Evolutionary conservation across 2,797 vertebrate species (phyloP).

Genomic region (Danio kyathit): DNA sequence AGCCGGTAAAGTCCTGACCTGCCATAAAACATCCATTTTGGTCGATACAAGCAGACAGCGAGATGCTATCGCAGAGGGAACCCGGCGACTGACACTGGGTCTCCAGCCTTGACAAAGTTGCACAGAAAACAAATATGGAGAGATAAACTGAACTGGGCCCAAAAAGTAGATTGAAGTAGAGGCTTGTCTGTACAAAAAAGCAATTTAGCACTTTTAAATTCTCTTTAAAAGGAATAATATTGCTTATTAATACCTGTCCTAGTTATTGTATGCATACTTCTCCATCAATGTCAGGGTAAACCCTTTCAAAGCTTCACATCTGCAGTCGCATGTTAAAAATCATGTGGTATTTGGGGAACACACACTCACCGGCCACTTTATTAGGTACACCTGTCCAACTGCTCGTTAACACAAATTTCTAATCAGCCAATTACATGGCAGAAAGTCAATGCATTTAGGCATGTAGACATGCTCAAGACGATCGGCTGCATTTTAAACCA

Average conservation of each 20-base stretch:
- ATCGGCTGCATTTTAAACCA: too few species aligned
- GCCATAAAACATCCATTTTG: constrained; percentile 34
- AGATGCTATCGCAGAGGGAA: constrained; percentile 24
- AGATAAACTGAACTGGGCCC: neutral
- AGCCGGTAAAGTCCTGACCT: constrained; percentile 38
- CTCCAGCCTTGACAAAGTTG: constrained; percentile 25
- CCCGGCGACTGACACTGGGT: constrained; percentile 10
- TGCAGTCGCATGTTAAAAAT: too few species aligned
- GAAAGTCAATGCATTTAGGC: too few species aligned
- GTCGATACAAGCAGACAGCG: constrained; percentile 2
- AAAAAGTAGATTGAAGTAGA: neutral
- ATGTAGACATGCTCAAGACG: too few species aligned
- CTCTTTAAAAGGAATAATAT: neutral
- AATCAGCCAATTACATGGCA: too few species aligned
- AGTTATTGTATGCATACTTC: neutral
- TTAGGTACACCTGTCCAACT: too few species aligned
- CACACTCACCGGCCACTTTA: too few species aligned
- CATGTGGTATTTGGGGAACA: too few species aligned
- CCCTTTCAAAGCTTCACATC: too few species aligned
- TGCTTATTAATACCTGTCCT: neutral
- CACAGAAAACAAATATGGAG: constrained; percentile 1
- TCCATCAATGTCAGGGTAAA: neutral
- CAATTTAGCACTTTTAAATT: too few species aligned
- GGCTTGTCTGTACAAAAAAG: too few species aligned
- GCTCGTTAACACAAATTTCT: too few species aligned